Base-by-base conservation (phyloP, 1,140 invertebrate species). In the Heliconius eleuchia region DNA sequence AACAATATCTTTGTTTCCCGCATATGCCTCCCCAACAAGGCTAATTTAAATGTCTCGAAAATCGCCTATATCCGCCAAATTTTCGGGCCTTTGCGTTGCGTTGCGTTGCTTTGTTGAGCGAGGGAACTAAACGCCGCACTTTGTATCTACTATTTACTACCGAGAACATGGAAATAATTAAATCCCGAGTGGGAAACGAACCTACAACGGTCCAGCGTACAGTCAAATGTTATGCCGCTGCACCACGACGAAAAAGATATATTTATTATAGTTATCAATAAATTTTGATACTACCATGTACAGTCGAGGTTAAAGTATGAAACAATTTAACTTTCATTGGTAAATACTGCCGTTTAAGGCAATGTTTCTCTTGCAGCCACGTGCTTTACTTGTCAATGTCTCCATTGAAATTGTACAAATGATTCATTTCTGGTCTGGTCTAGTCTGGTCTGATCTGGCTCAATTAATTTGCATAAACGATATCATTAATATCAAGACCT, bases 391-490 rank as follows among this genome's bases (percentile, higher is more conserved):
- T 23, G n/a, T 60, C 55, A 60, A 23, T 60, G 55, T 60, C n/a
- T 60, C 55, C 55, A 60, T 60, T 60, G 55, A 60, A 60, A 60
- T 60, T 60, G n/a, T 13, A 60, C 55, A 23, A 60, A 60, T 60
- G 55, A 27, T 60, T 60, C 9, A 60, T 60, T 60, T 60, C 55
- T 37, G 34, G 6, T 37, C 30, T 30, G 30, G 30, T 30, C 34
- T 34, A 0, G 34, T 34, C 34, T 37, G 34, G 7, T 23, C n/a
- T 34, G n/a, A n/a, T 23, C 8, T 19, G n/a, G 55, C 18, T 60
- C n/a, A 60, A 60, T 60, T 60, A 60, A 60, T 60, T 60, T 60
- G n/a, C 55, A 60, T 60, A 60, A 23, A 19, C n/a, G 9, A 60
- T 60, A 60, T 60, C 55, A 23, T 27, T 60, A 60, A 60, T 57